Conservation (phyloP, 1,140 invertebrate species). For the Sycophila sp. region DNA sequence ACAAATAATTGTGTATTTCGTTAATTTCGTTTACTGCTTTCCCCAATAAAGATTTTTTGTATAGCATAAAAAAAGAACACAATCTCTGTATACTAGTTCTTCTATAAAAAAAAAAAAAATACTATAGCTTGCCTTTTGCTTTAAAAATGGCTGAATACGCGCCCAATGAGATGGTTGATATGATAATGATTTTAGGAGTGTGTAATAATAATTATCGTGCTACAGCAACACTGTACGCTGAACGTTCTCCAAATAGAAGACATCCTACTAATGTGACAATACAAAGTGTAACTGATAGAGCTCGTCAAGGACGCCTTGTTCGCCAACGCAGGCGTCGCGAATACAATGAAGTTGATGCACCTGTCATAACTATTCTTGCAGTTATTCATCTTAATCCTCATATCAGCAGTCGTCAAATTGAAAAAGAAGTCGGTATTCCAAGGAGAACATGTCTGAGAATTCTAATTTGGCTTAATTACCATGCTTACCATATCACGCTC, state of each 20-base stretch:
- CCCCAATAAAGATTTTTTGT: too few species aligned
- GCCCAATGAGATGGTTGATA: conserved; percentile 27
- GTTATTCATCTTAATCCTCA: neutral
- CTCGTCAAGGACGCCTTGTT: too few species aligned
- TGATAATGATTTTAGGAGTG: conserved; percentile 15
- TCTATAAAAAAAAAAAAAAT: too few species aligned
- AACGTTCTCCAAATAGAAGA: conserved; percentile 9
- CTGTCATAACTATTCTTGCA: conserved; percentile 13
- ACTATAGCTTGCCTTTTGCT: too few species aligned
- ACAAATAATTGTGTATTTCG: too few species aligned
- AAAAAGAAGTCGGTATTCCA: conserved; percentile 22
- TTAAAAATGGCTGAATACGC: conserved; percentile 25
- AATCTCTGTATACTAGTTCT: too few species aligned
- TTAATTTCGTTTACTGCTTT: too few species aligned
- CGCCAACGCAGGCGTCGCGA: neutral
- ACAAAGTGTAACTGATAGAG: neutral
- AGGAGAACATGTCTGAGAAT: conserved; percentile 17
- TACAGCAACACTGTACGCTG: conserved; percentile 11
- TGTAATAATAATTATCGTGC: conserved; percentile 10
- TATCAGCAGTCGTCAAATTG: conserved; percentile 5
- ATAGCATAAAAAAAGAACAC: too few species aligned
- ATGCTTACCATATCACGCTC: conserved; percentile 28
- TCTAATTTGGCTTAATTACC: conserved; percentile 23
- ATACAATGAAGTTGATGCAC: neutral
- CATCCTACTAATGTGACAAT: conserved; percentile 15